Evolutionary conservation across 2,797 vertebrate genomes (phyloP).

Genomic region (Anguilla megastoma): DNA sequence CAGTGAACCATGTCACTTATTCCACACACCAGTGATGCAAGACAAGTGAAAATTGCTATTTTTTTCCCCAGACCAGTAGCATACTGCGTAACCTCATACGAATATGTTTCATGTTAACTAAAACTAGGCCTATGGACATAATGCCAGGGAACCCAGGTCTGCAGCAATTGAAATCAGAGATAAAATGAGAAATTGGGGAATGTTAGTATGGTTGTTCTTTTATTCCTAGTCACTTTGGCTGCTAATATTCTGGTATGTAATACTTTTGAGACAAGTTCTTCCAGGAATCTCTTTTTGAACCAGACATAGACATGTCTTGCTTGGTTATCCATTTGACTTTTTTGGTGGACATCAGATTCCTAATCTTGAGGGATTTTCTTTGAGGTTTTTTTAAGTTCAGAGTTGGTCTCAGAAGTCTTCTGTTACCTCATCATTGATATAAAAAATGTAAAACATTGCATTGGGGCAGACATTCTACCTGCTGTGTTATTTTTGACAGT

Average conservation of each 20-base stretch:
- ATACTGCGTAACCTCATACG: neutral
- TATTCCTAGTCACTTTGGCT: constrained; percentile 69
- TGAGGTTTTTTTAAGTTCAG: neutral
- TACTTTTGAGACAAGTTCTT: constrained; percentile 76
- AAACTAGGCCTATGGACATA: neutral
- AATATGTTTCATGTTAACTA: neutral
- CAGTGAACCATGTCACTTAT: neutral
- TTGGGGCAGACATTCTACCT: too few species aligned
- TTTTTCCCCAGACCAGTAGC: neutral
- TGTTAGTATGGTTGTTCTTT: constrained; percentile 76
- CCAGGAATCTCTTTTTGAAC: constrained; percentile 62
- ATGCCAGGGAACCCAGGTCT: constrained; percentile 31
- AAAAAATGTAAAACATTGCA: too few species aligned
- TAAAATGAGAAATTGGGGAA: constrained; percentile 72
- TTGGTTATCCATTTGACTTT: constrained; percentile 58
- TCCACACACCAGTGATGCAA: neutral
- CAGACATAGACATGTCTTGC: constrained; percentile 61
- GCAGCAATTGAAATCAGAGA: constrained; percentile 53
- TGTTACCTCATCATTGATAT: too few species aligned
- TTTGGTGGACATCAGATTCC: neutral
- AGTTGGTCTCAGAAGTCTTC: too few species aligned
- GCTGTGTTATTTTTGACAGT: neutral
- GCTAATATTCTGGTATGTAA: constrained; percentile 76
- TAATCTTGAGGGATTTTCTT: neutral
- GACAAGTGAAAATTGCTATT: neutral